Conservation (phyloP, 2,888 invertebrate genomes). For the Euclidia mi region DNA sequence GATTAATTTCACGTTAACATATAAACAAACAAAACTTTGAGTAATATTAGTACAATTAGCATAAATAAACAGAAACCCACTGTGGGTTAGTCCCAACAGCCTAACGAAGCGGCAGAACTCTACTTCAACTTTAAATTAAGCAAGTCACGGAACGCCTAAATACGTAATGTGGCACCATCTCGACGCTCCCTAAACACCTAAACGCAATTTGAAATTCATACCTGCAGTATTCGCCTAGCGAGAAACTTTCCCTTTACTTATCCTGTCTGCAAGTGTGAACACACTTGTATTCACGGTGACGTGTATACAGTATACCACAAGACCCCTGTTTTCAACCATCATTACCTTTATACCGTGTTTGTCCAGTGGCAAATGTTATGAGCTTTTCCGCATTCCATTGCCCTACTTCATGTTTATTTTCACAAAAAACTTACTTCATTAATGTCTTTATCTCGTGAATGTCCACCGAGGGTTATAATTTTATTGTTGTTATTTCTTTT, state of each 20-base stretch:
- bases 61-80: conserved; percentile 32
- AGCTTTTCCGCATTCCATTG: too few relatives aligned
- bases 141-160: conserved; percentile 17
- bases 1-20: conserved; percentile 11
- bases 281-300: too few relatives aligned
- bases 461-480: too few relatives aligned
- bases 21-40: conserved; percentile 8
- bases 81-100: conserved; percentile 28
- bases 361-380: too few relatives aligned
- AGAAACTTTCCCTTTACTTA: conserved; percentile 42
- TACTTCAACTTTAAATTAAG: conserved; percentile 50
- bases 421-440: too few relatives aligned
- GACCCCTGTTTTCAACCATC: too few relatives aligned
- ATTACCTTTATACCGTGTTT: too few relatives aligned
- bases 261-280: too few relatives aligned
- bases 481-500: too few relatives aligned
- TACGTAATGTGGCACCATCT: conserved; percentile 42
- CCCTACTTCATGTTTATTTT: too few relatives aligned
- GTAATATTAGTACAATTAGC: conserved; percentile 14
- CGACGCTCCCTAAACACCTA: conserved; percentile 45
- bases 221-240: conserved; percentile 40
- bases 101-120: conserved; percentile 42
- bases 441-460: too few relatives aligned
- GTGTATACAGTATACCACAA: too few relatives aligned
- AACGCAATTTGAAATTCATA: conserved; percentile 63